Conservation (phyloP, 2,888 invertebrate genomes). For the Branchellion lobata region DNA sequence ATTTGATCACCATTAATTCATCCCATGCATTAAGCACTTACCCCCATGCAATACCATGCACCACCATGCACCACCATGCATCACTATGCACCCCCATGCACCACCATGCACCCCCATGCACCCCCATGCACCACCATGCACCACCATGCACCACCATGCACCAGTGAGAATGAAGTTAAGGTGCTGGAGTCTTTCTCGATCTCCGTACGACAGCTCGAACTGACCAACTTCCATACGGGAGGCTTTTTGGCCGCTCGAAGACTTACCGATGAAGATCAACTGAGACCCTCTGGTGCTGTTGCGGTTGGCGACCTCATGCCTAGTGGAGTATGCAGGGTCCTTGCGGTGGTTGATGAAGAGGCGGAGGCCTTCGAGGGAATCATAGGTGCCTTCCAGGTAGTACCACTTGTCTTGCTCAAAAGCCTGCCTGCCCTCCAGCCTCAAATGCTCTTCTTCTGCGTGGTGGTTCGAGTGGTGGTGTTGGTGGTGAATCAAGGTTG, state of each 20-base stretch:
- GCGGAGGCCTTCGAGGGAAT: slow-evolving; percentile 52
- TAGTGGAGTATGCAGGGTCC: slow-evolving; percentile 46
- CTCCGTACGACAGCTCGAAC: slow-evolving; percentile 41
- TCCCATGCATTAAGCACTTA: too few species aligned
- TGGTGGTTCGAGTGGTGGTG: background rate
- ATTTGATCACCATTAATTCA: too few species aligned
- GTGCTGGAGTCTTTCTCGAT: slow-evolving; percentile 25
- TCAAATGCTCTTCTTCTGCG: slow-evolving; percentile 30
- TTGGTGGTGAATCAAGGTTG: slow-evolving; percentile 49
- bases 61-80: too few species aligned
- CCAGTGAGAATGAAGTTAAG: slow-evolving; percentile 36
- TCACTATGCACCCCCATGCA: too few species aligned
- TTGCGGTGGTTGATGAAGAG: slow-evolving; percentile 56
- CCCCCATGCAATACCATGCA: too few species aligned
- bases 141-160: too few species aligned
- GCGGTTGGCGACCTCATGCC: too few species aligned
- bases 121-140: too few species aligned
- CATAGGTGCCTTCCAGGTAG: slow-evolving; percentile 59
- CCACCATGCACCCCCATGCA: too few species aligned
- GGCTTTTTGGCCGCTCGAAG: background rate
- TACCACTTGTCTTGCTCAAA: slow-evolving; percentile 56
- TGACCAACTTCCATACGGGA: slow-evolving; percentile 31
- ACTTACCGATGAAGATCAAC: background rate
- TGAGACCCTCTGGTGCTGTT: background rate
- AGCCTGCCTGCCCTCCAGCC: slow-evolving; percentile 49